phyloP scores from a whole-genome alignment of 2,888 invertebrate genomes.

The Drosophila birchii region DNA sequence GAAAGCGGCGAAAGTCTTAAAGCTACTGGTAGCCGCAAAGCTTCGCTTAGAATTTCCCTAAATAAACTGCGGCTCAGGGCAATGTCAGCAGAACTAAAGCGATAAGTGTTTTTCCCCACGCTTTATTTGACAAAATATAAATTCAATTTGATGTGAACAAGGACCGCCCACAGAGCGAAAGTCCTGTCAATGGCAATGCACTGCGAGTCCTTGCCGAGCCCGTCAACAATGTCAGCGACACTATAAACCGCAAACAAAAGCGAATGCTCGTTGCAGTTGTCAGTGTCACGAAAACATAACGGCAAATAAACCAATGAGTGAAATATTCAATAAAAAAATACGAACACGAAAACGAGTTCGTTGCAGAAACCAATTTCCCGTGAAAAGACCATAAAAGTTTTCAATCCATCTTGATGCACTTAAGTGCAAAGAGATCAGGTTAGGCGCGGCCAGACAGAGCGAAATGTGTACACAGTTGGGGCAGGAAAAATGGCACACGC shows the following conservation, averaged over 20 bases:
- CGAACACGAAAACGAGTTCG: slow-evolving; percentile 8
- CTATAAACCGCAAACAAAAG: slow-evolving; percentile 23
- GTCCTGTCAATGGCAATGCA: slow-evolving; percentile 30
- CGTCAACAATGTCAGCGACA: slow-evolving; percentile 30
- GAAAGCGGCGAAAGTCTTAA: neutral
- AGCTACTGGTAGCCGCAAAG: neutral
- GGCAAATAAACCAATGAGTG: slow-evolving; percentile 29
- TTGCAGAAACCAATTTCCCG: slow-evolving; percentile 26
- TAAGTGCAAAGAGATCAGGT: slow-evolving; percentile 11
- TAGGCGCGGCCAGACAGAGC: neutral
- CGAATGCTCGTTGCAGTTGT: slow-evolving; percentile 21
- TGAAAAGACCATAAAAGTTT: slow-evolving; percentile 25
- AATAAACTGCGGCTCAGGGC: neutral
- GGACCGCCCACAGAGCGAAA: slow-evolving; percentile 14
- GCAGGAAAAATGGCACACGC: neutral
- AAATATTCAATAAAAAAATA: slow-evolving; percentile 18
- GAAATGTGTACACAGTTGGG: slow-evolving; percentile 5
- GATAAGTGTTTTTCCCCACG: slow-evolving; percentile 1
- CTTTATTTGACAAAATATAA: slow-evolving; percentile 8
- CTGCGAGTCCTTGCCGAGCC: slow-evolving; percentile 1
- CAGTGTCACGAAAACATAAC: slow-evolving; percentile 30
- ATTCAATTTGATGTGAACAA: slow-evolving; percentile 17
- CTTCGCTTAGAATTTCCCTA: neutral
- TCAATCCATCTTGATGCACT: slow-evolving; percentile 20
- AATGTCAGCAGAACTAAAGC: slow-evolving; percentile 9